Percentiles rank a stretch among this genome's conserved stretches.
Evolutionary conservation across 37 sponge, comb jelly and placozoan species (phyloP).

Genomic region (Ephydatia muelleri): DNA sequence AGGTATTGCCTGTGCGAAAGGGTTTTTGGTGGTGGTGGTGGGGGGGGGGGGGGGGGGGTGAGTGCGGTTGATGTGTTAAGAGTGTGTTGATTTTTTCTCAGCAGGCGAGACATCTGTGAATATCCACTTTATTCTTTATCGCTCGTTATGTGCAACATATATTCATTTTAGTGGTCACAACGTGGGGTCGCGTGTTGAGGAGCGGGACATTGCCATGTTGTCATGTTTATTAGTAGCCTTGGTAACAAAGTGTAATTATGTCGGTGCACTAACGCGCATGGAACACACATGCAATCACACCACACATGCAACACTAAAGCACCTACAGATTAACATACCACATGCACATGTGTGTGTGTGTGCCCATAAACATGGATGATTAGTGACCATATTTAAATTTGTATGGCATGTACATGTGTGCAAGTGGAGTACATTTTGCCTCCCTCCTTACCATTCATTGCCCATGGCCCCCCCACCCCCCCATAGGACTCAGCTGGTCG

Average conservation of each 20-base stretch:
- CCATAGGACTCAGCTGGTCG: slow-evolving; percentile 38
- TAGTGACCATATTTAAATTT: too few relatives aligned
- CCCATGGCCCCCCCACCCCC: not conserved
- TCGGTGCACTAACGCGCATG: not conserved
- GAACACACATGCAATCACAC: not conserved
- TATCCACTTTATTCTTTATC: not conserved
- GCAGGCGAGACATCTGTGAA: not conserved
- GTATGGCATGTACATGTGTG: too few relatives aligned
- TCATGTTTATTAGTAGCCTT: not conserved
- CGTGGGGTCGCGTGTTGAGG: not conserved
- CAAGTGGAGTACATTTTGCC: too few relatives aligned
- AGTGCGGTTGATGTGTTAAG: not conserved
- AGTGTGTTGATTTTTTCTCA: not conserved
- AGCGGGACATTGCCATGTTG: not conserved
- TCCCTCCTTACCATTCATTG: too few relatives aligned
- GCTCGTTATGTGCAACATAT: not conserved
- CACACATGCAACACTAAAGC: not conserved
- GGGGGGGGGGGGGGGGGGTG: not conserved
- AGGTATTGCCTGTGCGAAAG: slow-evolving; percentile 8
- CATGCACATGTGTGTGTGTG: too few relatives aligned
- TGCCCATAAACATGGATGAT: too few relatives aligned
- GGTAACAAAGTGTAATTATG: not conserved
- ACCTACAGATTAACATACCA: not conserved
- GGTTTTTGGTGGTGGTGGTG: not conserved
- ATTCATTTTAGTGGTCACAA: not conserved